A percentile compares a stretch with the other conserved stretches of the same genome.
phyloP scores from a whole-genome alignment of 2,113 vertebrate species.

The Tragelaphus imberbis region DNA sequence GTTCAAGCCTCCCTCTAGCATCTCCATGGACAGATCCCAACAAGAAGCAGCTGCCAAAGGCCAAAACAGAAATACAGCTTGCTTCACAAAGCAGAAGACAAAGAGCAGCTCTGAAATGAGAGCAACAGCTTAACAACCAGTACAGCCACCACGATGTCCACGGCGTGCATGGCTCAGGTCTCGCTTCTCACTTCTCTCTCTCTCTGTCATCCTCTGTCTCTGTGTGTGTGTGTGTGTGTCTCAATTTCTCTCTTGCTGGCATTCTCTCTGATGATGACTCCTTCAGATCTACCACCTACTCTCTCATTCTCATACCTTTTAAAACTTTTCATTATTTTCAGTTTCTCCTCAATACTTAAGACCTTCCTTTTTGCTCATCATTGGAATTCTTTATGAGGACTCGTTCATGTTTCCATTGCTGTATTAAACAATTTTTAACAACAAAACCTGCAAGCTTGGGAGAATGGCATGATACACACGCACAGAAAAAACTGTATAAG shows the following conservation, averaged over 20 bases:
- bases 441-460: neutral
- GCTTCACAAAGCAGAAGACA: rapidly evolving
- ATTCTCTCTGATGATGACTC: neutral
- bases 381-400: neutral
- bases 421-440: neutral
- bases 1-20: neutral
- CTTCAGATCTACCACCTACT: neutral
- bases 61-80: neutral
- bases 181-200: neutral
- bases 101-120: neutral
- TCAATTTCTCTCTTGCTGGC: too few relatives aligned
- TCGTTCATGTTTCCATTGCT: neutral
- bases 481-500: rapidly evolving
- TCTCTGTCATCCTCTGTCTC: neutral
- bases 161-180: rapidly evolving
- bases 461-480: neutral
- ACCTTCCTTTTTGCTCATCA: neutral
- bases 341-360: neutral
- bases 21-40: neutral
- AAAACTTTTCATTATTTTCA: neutral
- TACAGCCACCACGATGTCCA: rapidly evolving
- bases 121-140: too few relatives aligned
- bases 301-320: neutral
- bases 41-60: neutral
- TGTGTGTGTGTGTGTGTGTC: neutral